Evolutionary conservation across 2,113 vertebrate genomes (phyloP).

Genomic region (Acanthisitta chloris): DNA sequence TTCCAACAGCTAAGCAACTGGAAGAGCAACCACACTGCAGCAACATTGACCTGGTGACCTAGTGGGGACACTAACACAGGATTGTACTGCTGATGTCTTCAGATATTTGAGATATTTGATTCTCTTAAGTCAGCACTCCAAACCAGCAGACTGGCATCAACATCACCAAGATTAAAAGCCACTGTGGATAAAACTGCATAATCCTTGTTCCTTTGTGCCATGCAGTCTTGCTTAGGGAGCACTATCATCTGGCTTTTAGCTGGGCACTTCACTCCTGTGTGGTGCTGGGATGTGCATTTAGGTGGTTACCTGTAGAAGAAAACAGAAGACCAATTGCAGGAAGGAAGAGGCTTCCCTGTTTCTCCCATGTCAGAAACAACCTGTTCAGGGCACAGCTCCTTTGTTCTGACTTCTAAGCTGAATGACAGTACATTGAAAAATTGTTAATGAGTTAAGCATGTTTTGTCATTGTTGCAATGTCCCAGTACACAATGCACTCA

Average conservation of each 20-base stretch:
- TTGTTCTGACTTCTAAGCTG: background rate
- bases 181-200: background rate
- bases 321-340: accelerated
- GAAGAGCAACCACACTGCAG: background rate
- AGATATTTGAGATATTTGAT: background rate
- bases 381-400: background rate
- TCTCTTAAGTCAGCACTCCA: background rate
- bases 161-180: background rate
- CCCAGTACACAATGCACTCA: background rate
- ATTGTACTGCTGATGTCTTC: background rate
- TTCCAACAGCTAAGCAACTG: background rate
- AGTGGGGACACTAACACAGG: background rate
- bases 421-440: background rate
- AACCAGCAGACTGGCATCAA: background rate
- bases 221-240: background rate
- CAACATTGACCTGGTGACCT: background rate
- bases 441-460: background rate
- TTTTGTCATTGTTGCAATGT: background rate
- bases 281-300: background rate
- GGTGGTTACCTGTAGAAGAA: background rate
- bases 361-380: background rate
- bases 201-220: background rate
- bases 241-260: background rate
- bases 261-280: background rate
- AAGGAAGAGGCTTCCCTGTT: background rate